These are phyloP conservation scores for Haliclona indistincta DNA, from an alignment of 37 sponge, comb jelly and placozoan genomes.

Conservation along the genomic window DNA sequence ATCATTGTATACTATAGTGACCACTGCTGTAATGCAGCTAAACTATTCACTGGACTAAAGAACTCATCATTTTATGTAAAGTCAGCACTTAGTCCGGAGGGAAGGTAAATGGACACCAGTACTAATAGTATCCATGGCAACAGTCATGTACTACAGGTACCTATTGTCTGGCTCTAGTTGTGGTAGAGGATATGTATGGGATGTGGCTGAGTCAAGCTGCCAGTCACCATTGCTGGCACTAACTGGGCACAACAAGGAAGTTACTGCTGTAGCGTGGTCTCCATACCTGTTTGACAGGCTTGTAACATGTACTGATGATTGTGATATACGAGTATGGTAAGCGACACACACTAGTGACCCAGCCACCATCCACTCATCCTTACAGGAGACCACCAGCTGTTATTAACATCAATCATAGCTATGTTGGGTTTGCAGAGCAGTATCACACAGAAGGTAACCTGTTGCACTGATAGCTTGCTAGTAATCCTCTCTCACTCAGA, in stretches of 20 bases:
- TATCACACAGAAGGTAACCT: background rate
- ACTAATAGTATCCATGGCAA: background rate
- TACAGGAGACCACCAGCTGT: background rate
- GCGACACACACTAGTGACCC: background rate
- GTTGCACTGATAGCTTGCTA: background rate
- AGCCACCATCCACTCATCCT: background rate
- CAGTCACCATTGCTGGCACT: constrained; percentile 34
- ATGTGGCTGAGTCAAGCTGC: constrained; percentile 40
- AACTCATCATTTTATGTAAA: constrained; percentile 69
- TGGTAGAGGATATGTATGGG: constrained; percentile 66
- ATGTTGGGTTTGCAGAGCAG: background rate
- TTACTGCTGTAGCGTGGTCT: constrained; percentile 79
- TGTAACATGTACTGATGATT: constrained; percentile 72
- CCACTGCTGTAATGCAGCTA: constrained; percentile 3
- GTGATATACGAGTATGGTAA: constrained; percentile 57
- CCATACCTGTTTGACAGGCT: constrained; percentile 54
- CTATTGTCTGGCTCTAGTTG: constrained; percentile 69
- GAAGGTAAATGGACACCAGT: constrained; percentile 20
- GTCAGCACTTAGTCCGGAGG: constrained; percentile 54
- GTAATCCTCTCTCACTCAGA: too few species aligned
- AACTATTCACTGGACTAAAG: constrained; percentile 54
- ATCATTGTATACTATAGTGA: background rate
- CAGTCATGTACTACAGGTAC: constrained; percentile 20
- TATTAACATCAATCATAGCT: background rate
- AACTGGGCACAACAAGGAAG: constrained; percentile 57